Evolutionary conservation across 2,888 invertebrate species (phyloP).

Genomic region (Shargacucullia verbasci): DNA sequence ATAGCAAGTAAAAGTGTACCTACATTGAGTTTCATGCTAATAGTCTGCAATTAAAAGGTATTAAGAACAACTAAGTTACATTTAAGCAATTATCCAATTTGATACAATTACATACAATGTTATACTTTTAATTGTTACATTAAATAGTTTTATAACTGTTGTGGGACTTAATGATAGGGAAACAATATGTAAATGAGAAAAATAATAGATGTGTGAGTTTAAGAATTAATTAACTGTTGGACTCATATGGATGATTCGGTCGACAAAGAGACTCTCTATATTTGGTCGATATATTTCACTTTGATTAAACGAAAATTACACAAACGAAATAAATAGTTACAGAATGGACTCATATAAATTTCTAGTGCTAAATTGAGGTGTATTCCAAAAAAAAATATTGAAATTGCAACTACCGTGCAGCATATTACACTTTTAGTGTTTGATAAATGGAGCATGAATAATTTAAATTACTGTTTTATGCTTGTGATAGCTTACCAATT

Average conservation of each 20-base stretch:
- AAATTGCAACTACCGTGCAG: too few relatives aligned
- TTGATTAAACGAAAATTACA: too few relatives aligned
- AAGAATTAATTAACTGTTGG: conserved; percentile 36
- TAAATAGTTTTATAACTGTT: conserved; percentile 17
- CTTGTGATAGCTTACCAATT: too few relatives aligned
- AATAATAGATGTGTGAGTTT: conserved; percentile 14
- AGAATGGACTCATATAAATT: too few relatives aligned
- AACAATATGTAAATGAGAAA: conserved; percentile 17
- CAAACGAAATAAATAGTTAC: too few relatives aligned
- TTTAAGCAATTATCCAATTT: conserved; percentile 53
- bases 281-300: too few relatives aligned
- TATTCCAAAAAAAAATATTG: too few relatives aligned
- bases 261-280: too few relatives aligned
- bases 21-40: conserved; percentile 12
- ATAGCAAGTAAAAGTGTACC: not conserved
- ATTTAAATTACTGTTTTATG: too few relatives aligned
- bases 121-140: conserved; percentile 40
- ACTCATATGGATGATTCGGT: conserved; percentile 1
- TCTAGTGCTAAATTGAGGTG: too few relatives aligned
- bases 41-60: conserved; percentile 23
- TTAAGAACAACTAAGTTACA: conserved; percentile 37
- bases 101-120: conserved; percentile 26
- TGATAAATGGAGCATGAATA: too few relatives aligned
- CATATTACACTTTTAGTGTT: too few relatives aligned
- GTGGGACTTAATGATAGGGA: conserved; percentile 17